phyloP scores from a whole-genome alignment of 2,888 invertebrate species.

The Euplagia quadripunctaria region DNA sequence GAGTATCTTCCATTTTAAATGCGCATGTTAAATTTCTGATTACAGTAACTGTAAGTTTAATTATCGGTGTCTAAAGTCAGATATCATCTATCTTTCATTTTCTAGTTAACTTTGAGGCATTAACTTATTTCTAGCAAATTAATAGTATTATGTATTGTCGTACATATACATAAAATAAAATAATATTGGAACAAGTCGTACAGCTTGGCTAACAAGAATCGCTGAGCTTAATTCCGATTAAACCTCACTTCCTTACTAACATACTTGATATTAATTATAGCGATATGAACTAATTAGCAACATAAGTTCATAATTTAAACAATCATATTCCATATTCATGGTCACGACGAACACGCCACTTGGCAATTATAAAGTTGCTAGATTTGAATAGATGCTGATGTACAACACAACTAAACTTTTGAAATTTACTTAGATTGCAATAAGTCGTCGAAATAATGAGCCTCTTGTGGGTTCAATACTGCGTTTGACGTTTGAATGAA shows the following conservation, averaged over 20 bases:
- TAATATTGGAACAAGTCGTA: background rate
- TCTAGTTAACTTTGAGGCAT: conserved; percentile 23
- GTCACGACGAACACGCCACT: conserved; percentile 34
- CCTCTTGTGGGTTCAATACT: conserved; percentile 33
- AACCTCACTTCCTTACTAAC: conserved; percentile 14
- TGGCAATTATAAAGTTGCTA: conserved; percentile 28
- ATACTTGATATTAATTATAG: conserved; percentile 14
- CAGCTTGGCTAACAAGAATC: background rate
- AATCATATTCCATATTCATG: conserved; percentile 35
- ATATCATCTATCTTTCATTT: conserved; percentile 22
- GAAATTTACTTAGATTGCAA: conserved; percentile 42
- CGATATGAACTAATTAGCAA: conserved; percentile 12
- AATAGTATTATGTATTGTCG: background rate
- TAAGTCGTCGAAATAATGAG: conserved; percentile 30
- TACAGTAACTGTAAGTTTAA: conserved; percentile 35
- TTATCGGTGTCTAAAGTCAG: conserved; percentile 42
- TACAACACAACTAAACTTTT: conserved; percentile 38
- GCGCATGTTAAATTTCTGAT: conserved; percentile 24
- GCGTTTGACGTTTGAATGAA: conserved; percentile 25
- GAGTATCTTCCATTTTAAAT: background rate
- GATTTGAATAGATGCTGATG: conserved; percentile 38
- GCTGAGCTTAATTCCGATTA: conserved; percentile 8
- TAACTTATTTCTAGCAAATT: background rate
- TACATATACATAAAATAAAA: background rate
- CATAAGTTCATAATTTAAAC: conserved; percentile 20